These are phyloP conservation scores for Nothobranchius furzeri DNA, from an alignment of 2,113 vertebrate genomes.

Conservation along the genomic window DNA sequence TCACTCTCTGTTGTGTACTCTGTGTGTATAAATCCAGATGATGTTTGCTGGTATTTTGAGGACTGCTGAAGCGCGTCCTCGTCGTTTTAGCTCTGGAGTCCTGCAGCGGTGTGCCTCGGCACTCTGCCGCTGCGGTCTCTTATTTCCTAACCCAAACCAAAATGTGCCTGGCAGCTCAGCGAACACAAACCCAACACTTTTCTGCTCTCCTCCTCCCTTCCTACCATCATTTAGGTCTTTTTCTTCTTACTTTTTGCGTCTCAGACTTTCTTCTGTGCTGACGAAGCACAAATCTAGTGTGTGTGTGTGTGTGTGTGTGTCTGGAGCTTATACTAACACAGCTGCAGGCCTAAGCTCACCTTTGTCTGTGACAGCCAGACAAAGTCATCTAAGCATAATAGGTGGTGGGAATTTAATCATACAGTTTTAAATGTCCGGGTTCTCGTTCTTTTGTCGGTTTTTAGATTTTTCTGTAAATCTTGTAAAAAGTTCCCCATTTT, in stretches of 20 bases:
- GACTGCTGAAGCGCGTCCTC: slow-evolving; percentile 6
- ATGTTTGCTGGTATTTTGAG: slow-evolving; percentile 40
- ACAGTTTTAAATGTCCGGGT: not conserved
- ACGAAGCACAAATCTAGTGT: slow-evolving; percentile 59
- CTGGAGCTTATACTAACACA: slow-evolving; percentile 70
- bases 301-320: slow-evolving; percentile 1
- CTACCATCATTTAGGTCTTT: slow-evolving; percentile 28
- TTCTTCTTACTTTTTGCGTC: slow-evolving; percentile 17
- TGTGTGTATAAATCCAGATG: slow-evolving; percentile 21
- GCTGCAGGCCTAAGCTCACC: slow-evolving; percentile 53
- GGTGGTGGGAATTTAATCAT: slow-evolving; percentile 9
- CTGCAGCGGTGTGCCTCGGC: slow-evolving; percentile 20
- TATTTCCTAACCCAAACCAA: slow-evolving; percentile 54
- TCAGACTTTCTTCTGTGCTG: slow-evolving; percentile 55
- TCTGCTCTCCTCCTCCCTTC: slow-evolving; percentile 13
- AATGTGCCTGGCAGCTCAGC: slow-evolving; percentile 50
- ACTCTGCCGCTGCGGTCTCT: slow-evolving; percentile 43
- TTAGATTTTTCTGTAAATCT: not conserved
- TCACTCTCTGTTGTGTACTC: not conserved
- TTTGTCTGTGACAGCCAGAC: slow-evolving; percentile 29
- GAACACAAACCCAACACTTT: slow-evolving; percentile 41
- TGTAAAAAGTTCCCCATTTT: not conserved
- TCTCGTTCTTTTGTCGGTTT: not conserved
- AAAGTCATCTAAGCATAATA: slow-evolving; percentile 4
- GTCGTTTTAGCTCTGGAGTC: slow-evolving; percentile 14